Evolutionary conservation across 2,113 vertebrate genomes (phyloP).

Genomic region (Lipophrys pholis): DNA sequence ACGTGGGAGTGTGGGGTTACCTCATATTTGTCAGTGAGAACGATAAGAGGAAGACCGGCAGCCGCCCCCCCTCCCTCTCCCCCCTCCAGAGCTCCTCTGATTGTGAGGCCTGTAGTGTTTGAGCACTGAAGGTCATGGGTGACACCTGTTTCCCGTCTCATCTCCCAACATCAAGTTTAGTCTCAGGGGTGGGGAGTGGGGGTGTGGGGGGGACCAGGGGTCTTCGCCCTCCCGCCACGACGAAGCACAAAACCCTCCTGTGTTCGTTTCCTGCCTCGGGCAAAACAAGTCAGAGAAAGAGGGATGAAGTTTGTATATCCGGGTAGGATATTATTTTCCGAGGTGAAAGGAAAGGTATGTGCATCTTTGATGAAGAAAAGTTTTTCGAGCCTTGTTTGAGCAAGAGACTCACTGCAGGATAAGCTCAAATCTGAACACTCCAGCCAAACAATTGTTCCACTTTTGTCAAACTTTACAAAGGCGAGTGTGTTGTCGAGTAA

Average conservation of each 20-base stretch:
- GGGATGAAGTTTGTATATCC: constrained; percentile 60
- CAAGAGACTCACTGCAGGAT: constrained; percentile 9
- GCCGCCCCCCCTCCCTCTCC: too few relatives aligned
- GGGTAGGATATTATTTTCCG: constrained; percentile 63
- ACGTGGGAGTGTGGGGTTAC: constrained; percentile 40
- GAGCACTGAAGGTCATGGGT: constrained; percentile 80
- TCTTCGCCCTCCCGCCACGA: constrained; percentile 41
- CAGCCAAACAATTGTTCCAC: constrained; percentile 30
- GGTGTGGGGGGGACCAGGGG: constrained; percentile 28
- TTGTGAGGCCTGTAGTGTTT: constrained; percentile 64
- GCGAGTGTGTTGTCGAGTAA: constrained; percentile 19
- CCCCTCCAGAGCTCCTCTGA: constrained; percentile 20
- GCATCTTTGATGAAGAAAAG: constrained; percentile 34
- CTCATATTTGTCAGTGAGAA: constrained; percentile 40
- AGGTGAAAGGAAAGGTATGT: constrained; percentile 59
- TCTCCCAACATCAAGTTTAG: constrained; percentile 77
- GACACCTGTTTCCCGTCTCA: constrained; percentile 83
- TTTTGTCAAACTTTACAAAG: constrained; percentile 22
- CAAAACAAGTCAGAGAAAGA: constrained; percentile 15
- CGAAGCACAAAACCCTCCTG: constrained; percentile 71
- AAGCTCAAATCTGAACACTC: constrained; percentile 3
- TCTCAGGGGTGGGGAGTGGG: constrained; percentile 25
- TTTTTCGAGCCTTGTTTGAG: constrained; percentile 30
- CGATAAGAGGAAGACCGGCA: constrained; percentile 6
- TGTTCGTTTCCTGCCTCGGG: constrained; percentile 69